Evolutionary conservation across 2,797 vertebrate species (phyloP), one percentile per base, ranked within the genome.

Genomic region (Rhodeus uyekii): DNA sequence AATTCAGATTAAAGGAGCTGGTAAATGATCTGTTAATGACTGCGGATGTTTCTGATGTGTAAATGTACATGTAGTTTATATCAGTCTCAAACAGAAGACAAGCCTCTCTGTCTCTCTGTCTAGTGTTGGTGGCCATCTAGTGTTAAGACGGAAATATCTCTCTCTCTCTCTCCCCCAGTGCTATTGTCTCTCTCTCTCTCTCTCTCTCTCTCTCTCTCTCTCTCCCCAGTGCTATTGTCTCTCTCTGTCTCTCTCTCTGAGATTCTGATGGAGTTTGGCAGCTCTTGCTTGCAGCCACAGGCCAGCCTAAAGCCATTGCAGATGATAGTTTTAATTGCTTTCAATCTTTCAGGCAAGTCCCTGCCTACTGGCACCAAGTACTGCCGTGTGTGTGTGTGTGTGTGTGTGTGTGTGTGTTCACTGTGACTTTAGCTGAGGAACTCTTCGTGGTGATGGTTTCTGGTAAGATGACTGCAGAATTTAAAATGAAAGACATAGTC

Each of bases 271-370:
- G 91, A 93, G 93, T 94, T 91, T 98, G 97, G 96, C 97, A 98
- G 97, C 91, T 97, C 94, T 95, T 94, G 93, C 92, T 93, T 88
- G 93, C 95, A 91, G 96, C 97, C 96, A 92, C 92, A 89, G 96
- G 97, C 96, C 94, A 90, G 96, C 97, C 97, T 89, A 94, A 93
- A 97, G 97, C 97, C 90, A 97, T 94, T 96, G 89, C 95, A 95
- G 96, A 95, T 96, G 96, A 96, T 97, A 97, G 95, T 96, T 98
- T 98, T 98, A 98, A 98, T 98, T 98, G 97, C 97, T 97, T 96
- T 98, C 96, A 96, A 96, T 97, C 96, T 95, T 94, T 96, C 96
- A 95, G 96, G 94, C 95, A 93, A 94, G 94, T 94, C 94, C 88
- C 87, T 96, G 93, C 94, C 94, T 94, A 94, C 88, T 94, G 94